phyloP scores from a whole-genome alignment of 2,888 invertebrate genomes.

The Apamea anceps region DNA sequence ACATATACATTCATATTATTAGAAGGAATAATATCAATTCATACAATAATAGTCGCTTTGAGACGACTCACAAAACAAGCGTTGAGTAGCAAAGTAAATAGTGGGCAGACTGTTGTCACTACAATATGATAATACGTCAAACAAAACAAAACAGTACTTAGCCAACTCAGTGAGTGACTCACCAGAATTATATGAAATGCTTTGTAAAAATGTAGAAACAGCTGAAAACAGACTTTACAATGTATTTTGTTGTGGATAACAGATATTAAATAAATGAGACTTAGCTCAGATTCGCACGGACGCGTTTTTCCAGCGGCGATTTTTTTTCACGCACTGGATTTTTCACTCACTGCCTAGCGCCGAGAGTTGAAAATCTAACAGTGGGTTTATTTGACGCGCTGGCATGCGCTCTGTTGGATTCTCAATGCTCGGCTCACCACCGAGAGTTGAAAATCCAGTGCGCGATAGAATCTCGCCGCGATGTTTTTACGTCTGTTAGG shows the following conservation, averaged over 20 bases:
- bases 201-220: conserved; percentile 17
- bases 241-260: background rate
- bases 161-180: conserved; percentile 29
- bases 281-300: too few relatives aligned
- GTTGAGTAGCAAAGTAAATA: conserved; percentile 33
- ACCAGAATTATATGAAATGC: conserved; percentile 22
- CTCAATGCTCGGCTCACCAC: too few relatives aligned
- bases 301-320: too few relatives aligned
- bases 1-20: background rate
- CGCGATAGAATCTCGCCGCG: too few relatives aligned
- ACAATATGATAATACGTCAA: conserved; percentile 20
- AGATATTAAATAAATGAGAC: background rate
- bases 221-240: conserved; percentile 14
- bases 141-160: conserved; percentile 30
- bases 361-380: too few relatives aligned
- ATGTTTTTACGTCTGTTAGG: too few relatives aligned
- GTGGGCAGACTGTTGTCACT: background rate
- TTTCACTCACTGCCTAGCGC: too few relatives aligned
- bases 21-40: background rate
- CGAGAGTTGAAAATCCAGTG: too few relatives aligned
- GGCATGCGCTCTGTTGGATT: too few relatives aligned
- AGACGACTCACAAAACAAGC: conserved; percentile 6
- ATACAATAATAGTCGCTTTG: conserved; percentile 2
- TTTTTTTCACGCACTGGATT: too few relatives aligned
- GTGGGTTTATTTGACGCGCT: too few relatives aligned